Conservation (phyloP, 2,113 vertebrate species). For the Carassius auratus region DNA sequence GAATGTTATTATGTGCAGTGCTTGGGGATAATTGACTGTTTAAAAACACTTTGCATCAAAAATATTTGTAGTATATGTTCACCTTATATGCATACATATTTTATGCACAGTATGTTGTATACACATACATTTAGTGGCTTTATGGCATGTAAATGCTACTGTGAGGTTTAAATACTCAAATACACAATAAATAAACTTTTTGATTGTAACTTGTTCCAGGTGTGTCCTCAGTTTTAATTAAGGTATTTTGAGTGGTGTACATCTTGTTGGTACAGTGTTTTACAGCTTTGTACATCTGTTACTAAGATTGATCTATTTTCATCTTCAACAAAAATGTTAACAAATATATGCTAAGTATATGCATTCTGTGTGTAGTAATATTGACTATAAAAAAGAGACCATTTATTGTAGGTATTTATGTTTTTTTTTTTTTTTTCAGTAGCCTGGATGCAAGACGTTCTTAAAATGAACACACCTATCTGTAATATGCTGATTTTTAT, state of each 20-base stretch:
- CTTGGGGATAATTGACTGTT: background rate
- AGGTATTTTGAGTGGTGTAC: too few species aligned
- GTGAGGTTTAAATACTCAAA: background rate
- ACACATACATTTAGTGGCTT: background rate
- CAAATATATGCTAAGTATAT: conserved; percentile 74
- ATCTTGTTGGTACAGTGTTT: conserved; percentile 36
- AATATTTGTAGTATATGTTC: conserved; percentile 16
- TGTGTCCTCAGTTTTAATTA: background rate
- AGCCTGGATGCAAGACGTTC: conserved; percentile 75
- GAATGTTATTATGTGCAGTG: background rate
- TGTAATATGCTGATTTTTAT: conserved; percentile 70
- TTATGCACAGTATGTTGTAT: conserved; percentile 24
- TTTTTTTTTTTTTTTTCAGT: conserved; percentile 39
- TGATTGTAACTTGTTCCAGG: conserved; percentile 23
- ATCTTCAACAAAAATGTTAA: conserved; percentile 78
- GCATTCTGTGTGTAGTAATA: conserved; percentile 65
- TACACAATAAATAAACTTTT: background rate
- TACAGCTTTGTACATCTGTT: conserved; percentile 67
- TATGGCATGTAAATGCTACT: conserved; percentile 10
- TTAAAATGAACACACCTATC: conserved; percentile 69
- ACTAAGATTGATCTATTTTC: conserved; percentile 72
- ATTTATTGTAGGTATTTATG: conserved; percentile 79
- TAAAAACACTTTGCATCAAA: conserved; percentile 14
- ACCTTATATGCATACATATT: conserved; percentile 9
- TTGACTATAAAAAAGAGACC: conserved; percentile 65